Evolutionary conservation across 2,888 invertebrate species (phyloP).

Genomic region (Agrochola lychnidis): DNA sequence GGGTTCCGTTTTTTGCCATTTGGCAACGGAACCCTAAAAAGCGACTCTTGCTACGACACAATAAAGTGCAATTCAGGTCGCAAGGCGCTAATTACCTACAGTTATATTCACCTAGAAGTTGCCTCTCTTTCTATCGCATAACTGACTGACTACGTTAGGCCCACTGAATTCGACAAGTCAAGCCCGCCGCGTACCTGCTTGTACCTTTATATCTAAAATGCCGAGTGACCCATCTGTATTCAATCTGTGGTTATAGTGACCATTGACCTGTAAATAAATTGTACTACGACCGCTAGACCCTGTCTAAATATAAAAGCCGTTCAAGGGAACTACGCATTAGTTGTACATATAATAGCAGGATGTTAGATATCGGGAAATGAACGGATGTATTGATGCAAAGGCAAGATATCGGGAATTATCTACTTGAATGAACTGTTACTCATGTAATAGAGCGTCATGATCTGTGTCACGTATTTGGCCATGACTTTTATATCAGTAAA

Average conservation of each 20-base stretch:
- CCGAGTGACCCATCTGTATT: no score
- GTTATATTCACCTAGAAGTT: no score
- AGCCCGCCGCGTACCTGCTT: no score
- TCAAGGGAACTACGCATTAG: slow-evolving; percentile 59
- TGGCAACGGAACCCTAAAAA: no score
- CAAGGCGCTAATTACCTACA: no score
- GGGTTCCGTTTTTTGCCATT: no score
- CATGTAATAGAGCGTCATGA: slow-evolving; percentile 13
- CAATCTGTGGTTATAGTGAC: background rate
- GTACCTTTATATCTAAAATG: no score
- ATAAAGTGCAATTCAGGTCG: no score
- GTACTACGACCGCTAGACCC: slow-evolving; percentile 27
- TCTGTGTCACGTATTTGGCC: slow-evolving; percentile 21
- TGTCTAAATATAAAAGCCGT: slow-evolving; percentile 57
- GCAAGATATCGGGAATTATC: slow-evolving; percentile 54
- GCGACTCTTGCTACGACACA: no score
- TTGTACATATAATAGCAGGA: slow-evolving; percentile 62
- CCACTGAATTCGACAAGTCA: no score
- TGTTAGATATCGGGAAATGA: slow-evolving; percentile 59
- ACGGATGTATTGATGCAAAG: slow-evolving; percentile 57
- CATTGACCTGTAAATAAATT: slow-evolving; percentile 42
- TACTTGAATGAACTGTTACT: slow-evolving; percentile 41
- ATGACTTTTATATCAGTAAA: background rate
- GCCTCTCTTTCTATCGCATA: no score
- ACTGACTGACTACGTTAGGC: no score